Percentiles rank a stretch among this genome's conserved stretches.
Conservation (phyloP, 2,888 invertebrate genomes). For the Melinaea menophilus region DNA sequence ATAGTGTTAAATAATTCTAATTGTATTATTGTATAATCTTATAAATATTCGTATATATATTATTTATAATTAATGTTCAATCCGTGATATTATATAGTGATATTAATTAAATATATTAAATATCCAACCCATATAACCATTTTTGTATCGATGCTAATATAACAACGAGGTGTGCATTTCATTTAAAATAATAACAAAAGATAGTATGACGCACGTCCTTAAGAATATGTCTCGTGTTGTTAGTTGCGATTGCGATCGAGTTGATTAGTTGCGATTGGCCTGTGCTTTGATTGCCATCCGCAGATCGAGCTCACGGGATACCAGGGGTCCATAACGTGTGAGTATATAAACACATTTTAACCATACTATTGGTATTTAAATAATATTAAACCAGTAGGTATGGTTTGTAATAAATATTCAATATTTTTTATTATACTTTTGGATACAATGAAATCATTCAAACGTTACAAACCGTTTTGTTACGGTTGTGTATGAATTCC, state of each 20-base stretch:
- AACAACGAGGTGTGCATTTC: slow-evolving; percentile 9
- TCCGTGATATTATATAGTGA: not conserved
- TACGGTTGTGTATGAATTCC: slow-evolving; percentile 14
- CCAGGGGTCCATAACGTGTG: slow-evolving; percentile 34
- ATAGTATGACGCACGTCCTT: slow-evolving; percentile 26
- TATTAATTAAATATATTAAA: not conserved
- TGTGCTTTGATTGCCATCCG: slow-evolving; percentile 47
- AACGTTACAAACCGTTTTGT: slow-evolving; percentile 19
- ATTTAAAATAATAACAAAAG: slow-evolving; percentile 9
- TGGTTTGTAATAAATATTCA: too few species aligned
- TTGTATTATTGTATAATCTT: too few species aligned
- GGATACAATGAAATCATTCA: slow-evolving; percentile 8
- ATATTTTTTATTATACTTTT: not conserved
- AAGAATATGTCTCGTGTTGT: slow-evolving; percentile 27
- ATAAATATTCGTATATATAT: not conserved
- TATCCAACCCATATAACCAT: not conserved
- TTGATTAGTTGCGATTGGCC: slow-evolving; percentile 41
- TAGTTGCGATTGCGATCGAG: slow-evolving; percentile 16
- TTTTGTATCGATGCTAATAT: not conserved
- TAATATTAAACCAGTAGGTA: too few species aligned
- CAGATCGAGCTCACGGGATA: slow-evolving; percentile 33
- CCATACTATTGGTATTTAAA: not conserved
- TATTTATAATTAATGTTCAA: not conserved
- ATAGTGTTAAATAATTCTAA: too few species aligned
- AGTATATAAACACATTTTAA: not conserved